Conservation (phyloP, 1,140 invertebrate genomes). For the Armadillidium nasatum region DNA sequence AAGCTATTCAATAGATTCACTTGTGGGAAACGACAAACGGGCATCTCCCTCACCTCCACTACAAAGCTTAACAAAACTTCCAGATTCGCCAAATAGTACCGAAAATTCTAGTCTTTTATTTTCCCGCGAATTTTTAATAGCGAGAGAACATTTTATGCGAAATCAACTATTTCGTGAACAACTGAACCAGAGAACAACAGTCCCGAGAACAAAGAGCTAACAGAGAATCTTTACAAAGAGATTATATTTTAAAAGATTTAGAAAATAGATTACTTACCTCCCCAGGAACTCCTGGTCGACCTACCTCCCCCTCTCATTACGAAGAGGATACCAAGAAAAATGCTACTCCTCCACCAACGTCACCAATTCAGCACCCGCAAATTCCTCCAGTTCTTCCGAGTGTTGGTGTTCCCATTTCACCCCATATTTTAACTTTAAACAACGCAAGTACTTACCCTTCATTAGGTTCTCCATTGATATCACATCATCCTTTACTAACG, state of each 20-base stretch:
- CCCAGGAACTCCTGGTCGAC: not conserved
- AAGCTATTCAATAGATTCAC: slow-evolving; percentile 1
- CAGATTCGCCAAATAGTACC: not conserved
- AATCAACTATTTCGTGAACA: not conserved
- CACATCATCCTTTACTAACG: not conserved
- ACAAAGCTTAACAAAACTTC: not conserved
- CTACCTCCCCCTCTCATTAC: not conserved
- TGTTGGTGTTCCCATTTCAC: not conserved
- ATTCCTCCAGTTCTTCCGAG: not conserved
- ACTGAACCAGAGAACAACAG: not conserved
- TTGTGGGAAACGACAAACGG: slow-evolving; percentile 3
- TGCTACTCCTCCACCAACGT: not conserved
- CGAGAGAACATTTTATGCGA: not conserved
- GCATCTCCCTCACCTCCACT: not conserved
- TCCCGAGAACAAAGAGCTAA: not conserved
- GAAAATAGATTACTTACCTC: slow-evolving; percentile 1
- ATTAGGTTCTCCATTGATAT: not conserved
- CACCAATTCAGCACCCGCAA: not conserved
- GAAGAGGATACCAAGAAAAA: not conserved
- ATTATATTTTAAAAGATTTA: not conserved
- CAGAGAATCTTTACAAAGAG: not conserved
- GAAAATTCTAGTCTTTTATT: not conserved
- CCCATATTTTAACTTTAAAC: not conserved
- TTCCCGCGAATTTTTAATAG: not conserved
- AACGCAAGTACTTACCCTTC: not conserved